Evolutionary conservation across 1,140 invertebrate species (phyloP).

Genomic region (Drosophila lini): DNA sequence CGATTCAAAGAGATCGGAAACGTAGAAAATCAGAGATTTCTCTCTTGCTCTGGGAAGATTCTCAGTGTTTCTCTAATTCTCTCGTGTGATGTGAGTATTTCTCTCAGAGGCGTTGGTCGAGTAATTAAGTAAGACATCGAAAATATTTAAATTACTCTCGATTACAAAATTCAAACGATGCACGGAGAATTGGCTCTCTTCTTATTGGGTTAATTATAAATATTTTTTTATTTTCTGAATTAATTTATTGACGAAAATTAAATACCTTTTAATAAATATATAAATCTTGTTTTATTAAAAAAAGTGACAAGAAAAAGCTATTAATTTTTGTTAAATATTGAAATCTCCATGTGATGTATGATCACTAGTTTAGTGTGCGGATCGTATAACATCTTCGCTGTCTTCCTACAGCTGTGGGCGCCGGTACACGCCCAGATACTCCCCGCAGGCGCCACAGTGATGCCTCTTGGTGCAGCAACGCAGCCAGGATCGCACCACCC

Average conservation of each 20-base stretch:
- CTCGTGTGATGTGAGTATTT: background rate
- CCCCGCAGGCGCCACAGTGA: constrained; percentile 77
- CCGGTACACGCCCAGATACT: constrained; percentile 77
- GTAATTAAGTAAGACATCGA: constrained; percentile 29
- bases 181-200: background rate
- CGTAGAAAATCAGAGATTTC: constrained; percentile 8
- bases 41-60: background rate
- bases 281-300: background rate
- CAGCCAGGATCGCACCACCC: constrained; percentile 60
- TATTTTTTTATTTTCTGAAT: background rate
- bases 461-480: constrained; percentile 67
- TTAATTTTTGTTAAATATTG: background rate
- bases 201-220: background rate
- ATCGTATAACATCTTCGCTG: constrained; percentile 1
- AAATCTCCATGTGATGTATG: background rate
- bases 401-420: constrained; percentile 66
- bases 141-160: constrained; percentile 11
- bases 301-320: background rate
- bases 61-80: constrained; percentile 2
- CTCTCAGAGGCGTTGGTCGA: constrained; percentile 27
- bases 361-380: background rate
- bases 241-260: background rate
- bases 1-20: constrained; percentile 11
- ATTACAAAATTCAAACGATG: constrained; percentile 10
- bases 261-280: background rate